Conservation (phyloP, 2,113 vertebrate species). For the Engraulis encrasicolus region DNA sequence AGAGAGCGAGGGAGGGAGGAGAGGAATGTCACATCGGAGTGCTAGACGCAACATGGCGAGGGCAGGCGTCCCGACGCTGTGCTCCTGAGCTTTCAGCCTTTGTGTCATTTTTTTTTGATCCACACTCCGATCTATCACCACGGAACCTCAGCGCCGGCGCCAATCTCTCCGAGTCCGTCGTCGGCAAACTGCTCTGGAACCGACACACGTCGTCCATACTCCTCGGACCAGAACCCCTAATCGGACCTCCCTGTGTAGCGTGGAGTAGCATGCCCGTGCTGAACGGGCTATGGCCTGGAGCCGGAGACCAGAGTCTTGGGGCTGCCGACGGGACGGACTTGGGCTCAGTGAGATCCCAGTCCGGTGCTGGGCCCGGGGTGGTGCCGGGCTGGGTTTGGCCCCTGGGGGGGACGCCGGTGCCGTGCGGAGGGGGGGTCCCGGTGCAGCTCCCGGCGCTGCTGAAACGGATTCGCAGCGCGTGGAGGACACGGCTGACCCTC, state of each 20-base stretch:
- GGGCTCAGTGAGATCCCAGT: background rate
- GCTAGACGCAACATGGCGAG: background rate
- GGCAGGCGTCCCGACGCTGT: background rate
- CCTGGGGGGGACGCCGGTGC: background rate
- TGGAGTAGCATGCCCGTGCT: background rate
- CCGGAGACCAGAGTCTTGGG: background rate
- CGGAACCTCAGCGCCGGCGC: background rate
- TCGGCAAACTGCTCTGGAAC: background rate
- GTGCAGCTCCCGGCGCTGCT: background rate
- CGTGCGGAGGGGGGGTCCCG: background rate
- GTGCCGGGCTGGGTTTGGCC: constrained; percentile 10
- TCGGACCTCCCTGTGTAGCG: background rate
- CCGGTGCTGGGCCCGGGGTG: background rate
- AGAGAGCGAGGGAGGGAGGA: constrained; percentile 30
- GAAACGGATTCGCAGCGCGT: background rate
- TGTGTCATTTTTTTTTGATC: background rate
- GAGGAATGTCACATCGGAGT: constrained; percentile 52
- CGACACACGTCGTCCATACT: background rate
- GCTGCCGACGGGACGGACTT: background rate
- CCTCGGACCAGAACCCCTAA: background rate
- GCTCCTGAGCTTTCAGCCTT: background rate
- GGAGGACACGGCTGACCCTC: background rate
- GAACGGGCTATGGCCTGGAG: background rate
- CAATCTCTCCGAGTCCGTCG: background rate
- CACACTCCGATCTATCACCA: too few species aligned